Percentiles rank a stretch among this genome's conserved stretches.
Evolutionary conservation across 1,140 invertebrate genomes (phyloP).

Genomic region (Streblospio benedicti): DNA sequence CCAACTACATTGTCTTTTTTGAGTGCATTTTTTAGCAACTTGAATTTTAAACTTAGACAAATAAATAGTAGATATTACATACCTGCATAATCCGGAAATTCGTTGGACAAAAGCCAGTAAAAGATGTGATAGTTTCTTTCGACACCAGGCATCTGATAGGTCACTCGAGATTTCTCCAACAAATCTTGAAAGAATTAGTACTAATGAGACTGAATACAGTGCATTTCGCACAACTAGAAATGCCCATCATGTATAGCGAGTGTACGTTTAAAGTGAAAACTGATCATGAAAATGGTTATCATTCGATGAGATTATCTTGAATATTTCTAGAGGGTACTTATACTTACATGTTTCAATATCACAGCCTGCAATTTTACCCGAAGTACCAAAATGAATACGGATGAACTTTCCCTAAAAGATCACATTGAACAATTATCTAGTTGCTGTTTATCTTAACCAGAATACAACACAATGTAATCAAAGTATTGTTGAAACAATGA

Average conservation of each 20-base stretch:
- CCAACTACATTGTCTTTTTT: too few relatives aligned
- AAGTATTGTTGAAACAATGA: background rate
- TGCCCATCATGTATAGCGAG: too few relatives aligned
- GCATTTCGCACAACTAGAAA: too few relatives aligned
- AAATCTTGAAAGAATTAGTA: conserved; percentile 83
- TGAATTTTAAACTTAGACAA: too few relatives aligned
- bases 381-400: conserved; percentile 98
- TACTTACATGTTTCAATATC: conserved; percentile 99
- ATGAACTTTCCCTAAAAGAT: conserved; percentile 75
- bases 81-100: conserved; percentile 55
- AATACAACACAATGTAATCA: background rate
- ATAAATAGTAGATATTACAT: too few relatives aligned
- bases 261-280: too few relatives aligned
- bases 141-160: conserved; percentile 80
- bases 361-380: conserved; percentile 98
- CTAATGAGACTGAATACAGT: too few relatives aligned
- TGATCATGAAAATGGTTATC: too few relatives aligned
- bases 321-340: too few relatives aligned
- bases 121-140: conserved; percentile 99
- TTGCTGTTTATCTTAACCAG: too few relatives aligned
- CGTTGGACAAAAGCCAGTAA: conserved; percentile 98
- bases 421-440: conserved; percentile 18
- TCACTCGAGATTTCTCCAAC: conserved; percentile 99
- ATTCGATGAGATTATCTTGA: too few relatives aligned
- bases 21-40: too few relatives aligned